These are phyloP conservation scores for Chaetophractus vellerosus DNA, from an alignment of 2,797 vertebrate genomes.

Conservation along the genomic window DNA sequence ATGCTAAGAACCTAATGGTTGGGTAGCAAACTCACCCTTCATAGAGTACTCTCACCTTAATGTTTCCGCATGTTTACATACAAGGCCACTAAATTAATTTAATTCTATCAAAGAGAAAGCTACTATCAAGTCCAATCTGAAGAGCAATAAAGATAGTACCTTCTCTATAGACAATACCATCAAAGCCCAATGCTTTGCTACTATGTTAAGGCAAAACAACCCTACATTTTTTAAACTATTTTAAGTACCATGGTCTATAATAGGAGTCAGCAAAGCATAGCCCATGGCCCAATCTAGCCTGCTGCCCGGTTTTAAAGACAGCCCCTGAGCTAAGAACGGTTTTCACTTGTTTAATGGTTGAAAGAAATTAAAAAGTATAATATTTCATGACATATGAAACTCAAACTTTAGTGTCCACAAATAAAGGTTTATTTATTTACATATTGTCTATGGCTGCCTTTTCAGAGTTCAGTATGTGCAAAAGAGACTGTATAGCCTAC, in stretches of 20 bases:
- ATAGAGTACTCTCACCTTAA: not conserved
- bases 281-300: not conserved
- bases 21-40: not conserved
- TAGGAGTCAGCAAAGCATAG: not conserved
- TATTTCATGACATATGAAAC: slow-evolving; percentile 45
- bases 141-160: not conserved
- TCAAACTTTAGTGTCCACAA: slow-evolving; percentile 19
- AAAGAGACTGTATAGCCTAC: not conserved
- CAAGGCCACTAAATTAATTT: not conserved
- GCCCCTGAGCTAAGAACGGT: slow-evolving; percentile 16
- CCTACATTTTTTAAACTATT: not conserved
- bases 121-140: not conserved
- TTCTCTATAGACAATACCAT: not conserved
- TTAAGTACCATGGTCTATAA: not conserved
- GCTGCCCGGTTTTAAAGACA: not conserved
- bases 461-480: not conserved
- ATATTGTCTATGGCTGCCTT: not conserved
- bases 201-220: not conserved
- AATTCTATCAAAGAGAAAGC: not conserved
- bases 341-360: not conserved
- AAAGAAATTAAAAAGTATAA: slow-evolving; percentile 18
- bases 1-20: not conserved
- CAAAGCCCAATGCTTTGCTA: not conserved
- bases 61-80: not conserved
- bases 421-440: not conserved